Evolutionary conservation across 2,797 vertebrate species (phyloP).

Genomic region (Uromys caudimaculatus): DNA sequence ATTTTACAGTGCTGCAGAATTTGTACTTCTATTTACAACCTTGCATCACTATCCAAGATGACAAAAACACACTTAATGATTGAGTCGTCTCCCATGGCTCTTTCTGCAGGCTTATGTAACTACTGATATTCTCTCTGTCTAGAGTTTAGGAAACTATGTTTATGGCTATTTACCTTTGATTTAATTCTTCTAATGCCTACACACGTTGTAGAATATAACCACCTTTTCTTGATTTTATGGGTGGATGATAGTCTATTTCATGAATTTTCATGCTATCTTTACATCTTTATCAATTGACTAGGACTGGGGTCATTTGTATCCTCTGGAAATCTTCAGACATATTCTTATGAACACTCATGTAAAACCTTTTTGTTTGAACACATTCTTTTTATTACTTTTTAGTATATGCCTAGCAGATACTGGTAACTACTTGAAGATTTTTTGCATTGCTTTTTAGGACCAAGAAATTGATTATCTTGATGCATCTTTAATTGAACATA

Average conservation of each 20-base stretch:
- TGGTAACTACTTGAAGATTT: neutral
- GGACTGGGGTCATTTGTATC: too few species aligned
- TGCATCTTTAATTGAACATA: neutral
- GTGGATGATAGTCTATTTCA: neutral
- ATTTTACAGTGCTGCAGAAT: neutral
- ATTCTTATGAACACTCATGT: neutral
- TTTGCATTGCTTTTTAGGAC: neutral
- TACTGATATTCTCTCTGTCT: neutral
- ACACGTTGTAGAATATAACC: neutral
- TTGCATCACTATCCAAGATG: neutral
- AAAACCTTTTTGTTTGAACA: neutral
- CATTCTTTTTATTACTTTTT: neutral
- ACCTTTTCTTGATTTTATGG: neutral
- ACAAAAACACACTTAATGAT: too few species aligned
- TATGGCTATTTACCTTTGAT: neutral
- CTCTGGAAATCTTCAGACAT: neutral
- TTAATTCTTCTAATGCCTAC: neutral
- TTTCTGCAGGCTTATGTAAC: neutral
- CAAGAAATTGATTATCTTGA: neutral
- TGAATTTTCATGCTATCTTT: neutral
- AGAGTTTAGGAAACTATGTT: neutral
- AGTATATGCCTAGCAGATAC: neutral
- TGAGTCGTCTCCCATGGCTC: neutral
- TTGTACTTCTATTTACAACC: neutral
- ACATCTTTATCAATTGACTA: neutral